Evolutionary conservation across 35 echinoderm and acorn worm genomes (phyloP), one percentile per base, ranked within the genome.

Genomic region (Heliocidaris erythrogramma): DNA sequence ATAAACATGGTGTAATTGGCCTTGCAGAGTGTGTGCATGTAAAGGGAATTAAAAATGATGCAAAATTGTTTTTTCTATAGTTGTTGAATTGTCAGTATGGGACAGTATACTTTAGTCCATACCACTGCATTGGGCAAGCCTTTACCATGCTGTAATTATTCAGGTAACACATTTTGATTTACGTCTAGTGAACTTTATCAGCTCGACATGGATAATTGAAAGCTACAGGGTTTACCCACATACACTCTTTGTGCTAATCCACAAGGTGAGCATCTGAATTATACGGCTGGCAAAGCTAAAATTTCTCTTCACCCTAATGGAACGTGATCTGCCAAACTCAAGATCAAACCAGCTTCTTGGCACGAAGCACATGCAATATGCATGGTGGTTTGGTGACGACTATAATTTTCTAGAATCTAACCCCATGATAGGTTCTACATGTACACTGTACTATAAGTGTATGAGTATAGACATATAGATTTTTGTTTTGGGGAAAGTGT

Each of bases 301-400:
- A 78, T 78, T 78, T 78, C 65, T 78, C 65, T 78, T 27, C 65
- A 78, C 7, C 65, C 65, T 78, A 78, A 78, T 78, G 65, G 65
- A 78, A 78, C 65, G 65, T 78, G 65, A 78, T 78, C 65, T 78
- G 65, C 65, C 65, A 78, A 78, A 78, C 21, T 78, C 24, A 18
- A 78, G 65, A 78, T 78, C 65, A 78, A 78, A 78, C 21, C 65
- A 78, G 65, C 65, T 78, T 78, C 65, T 78, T 78, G 65, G 65
- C 65, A 78, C 65, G 65, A n/a, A 78, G 65, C 65, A 78, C 65
- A 78, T 78, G 65, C 65, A 78, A 78, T 78, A 78, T 78, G 65
- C 65, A 78, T 78, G 65, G 21, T 78, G 65, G 18, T 78, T 60
- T 78, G 65, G 65, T 78, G 65, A 78, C 18, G 4, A 78, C 65